Base-by-base conservation (phyloP, 2,113 vertebrate genomes). In the Pachypanchax playfairii region DNA sequence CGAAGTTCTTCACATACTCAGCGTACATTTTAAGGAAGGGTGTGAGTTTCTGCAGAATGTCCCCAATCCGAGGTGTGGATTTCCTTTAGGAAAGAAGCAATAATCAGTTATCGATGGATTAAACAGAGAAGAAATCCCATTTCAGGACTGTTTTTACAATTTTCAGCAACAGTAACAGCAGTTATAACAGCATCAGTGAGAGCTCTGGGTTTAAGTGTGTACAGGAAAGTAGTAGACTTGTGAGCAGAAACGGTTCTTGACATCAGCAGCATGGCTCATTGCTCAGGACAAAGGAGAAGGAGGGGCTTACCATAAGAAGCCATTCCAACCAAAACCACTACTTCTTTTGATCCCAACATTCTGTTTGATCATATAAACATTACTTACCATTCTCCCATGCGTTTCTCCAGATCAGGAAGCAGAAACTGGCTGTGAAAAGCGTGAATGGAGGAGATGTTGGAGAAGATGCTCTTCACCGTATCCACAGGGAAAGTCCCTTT, bases 11-110 rank as follows among this genome's bases (percentile, higher is more conserved):
- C 71, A 99, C 94, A 0, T 98, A 99, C 47, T 98, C 97, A 0
- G 94, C 96, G 0, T 98, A 99, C 97, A 99, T 98, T 89, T 98
- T 99, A 67, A 99, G 93, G 84, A 99, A 99, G 44, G 97, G 97
- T 0, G 97, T 95, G 81, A 98, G 87, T 75, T 98, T 98, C 59
- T 95, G 96, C 59, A 99, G 88, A 64, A 99, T 98, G 85, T 99
- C 97, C 47, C 97, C 96, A n/a, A 99, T 93, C 50, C 96, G 92
- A 54, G 96, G 96, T 1, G 87, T 97, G 8, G 88, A 89, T 14
- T 42, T 70, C 91, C 91, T 92, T 80, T 14, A 22, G 70, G 25
- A 18, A 43, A 35, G n/a, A 18, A 51, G 24, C 38, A 22, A 26
- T 1, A 24, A 21, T 22, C 22, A 5, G 1, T 39, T 24, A 33